phyloP scores from a whole-genome alignment of 2,113 vertebrate species.

The Labrus mixtus region DNA sequence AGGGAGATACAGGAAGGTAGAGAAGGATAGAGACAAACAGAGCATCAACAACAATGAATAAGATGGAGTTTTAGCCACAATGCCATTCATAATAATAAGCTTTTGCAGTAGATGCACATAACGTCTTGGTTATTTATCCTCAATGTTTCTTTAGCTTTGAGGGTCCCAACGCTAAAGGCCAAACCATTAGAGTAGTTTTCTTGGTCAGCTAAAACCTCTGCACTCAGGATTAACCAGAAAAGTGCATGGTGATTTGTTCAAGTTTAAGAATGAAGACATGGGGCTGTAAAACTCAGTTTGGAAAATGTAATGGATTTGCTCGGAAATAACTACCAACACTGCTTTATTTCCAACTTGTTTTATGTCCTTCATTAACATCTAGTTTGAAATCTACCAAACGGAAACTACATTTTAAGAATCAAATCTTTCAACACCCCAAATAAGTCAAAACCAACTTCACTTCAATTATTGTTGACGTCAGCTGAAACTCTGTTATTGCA shows the following conservation, averaged over 20 bases:
- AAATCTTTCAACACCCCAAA: conserved; percentile 70
- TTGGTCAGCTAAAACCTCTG: neutral
- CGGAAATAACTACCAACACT: conserved; percentile 43
- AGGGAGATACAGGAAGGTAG: too few species aligned
- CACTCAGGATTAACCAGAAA: conserved; percentile 14
- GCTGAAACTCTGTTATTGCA: conserved; percentile 73
- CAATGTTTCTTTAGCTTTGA: neutral
- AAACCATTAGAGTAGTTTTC: conserved; percentile 2
- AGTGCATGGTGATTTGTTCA: neutral
- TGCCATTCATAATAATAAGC: neutral
- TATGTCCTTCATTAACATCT: conserved; percentile 57
- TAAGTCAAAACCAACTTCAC: conserved; percentile 69
- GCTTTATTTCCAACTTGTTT: conserved; percentile 51
- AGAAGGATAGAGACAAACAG: too few species aligned
- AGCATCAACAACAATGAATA: too few species aligned
- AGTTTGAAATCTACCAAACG: conserved; percentile 33
- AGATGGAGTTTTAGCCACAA: too few species aligned
- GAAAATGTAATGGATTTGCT: conserved; percentile 52
- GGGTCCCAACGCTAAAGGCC: neutral
- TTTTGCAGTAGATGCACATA: neutral
- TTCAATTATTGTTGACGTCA: conserved; percentile 77
- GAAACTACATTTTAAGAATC: conserved; percentile 65
- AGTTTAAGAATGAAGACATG: conserved; percentile 17
- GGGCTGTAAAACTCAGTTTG: conserved; percentile 30
- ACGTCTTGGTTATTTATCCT: neutral